phyloP scores from a whole-genome alignment of 2,888 invertebrate species.

The Coelinius sp. region DNA sequence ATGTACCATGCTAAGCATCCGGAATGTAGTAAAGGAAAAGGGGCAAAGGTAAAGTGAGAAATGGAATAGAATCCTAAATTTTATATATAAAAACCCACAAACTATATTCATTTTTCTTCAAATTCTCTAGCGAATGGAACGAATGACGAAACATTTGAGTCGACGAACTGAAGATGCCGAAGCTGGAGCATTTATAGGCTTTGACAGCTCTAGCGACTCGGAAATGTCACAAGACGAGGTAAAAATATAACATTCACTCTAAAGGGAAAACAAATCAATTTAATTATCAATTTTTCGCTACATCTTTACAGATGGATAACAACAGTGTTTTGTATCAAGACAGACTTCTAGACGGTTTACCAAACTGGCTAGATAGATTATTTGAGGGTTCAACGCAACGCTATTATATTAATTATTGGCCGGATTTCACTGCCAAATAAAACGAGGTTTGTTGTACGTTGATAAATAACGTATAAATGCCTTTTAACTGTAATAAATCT shows the following conservation, averaged over 20 bases:
- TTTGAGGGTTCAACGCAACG: slow-evolving; percentile 97
- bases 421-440: slow-evolving; percentile 92
- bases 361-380: slow-evolving; percentile 96
- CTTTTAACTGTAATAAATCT: slow-evolving; percentile 41
- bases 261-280: neutral
- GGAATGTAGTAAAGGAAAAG: slow-evolving; percentile 77
- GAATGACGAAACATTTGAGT: slow-evolving; percentile 75
- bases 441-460: slow-evolving; percentile 35
- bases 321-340: slow-evolving; percentile 77
- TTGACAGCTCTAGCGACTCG: slow-evolving; percentile 79
- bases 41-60: slow-evolving; percentile 75
- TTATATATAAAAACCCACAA: neutral
- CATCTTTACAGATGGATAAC: slow-evolving; percentile 66
- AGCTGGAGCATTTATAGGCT: slow-evolving; percentile 89
- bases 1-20: slow-evolving; percentile 98
- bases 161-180: slow-evolving; percentile 76
- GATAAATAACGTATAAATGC: slow-evolving; percentile 42
- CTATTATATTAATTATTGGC: slow-evolving; percentile 98
- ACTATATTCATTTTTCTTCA: neutral
- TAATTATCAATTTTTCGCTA: slow-evolving; percentile 27
- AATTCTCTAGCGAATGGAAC: slow-evolving; percentile 76
- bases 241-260: slow-evolving; percentile 28
- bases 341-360: slow-evolving; percentile 90
- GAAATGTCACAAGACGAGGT: slow-evolving; percentile 68
- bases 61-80: neutral